Percentiles rank a stretch among this genome's conserved stretches.
Conservation (phyloP, 2,113 vertebrate species). For the Psilopogon haemacephalus region DNA sequence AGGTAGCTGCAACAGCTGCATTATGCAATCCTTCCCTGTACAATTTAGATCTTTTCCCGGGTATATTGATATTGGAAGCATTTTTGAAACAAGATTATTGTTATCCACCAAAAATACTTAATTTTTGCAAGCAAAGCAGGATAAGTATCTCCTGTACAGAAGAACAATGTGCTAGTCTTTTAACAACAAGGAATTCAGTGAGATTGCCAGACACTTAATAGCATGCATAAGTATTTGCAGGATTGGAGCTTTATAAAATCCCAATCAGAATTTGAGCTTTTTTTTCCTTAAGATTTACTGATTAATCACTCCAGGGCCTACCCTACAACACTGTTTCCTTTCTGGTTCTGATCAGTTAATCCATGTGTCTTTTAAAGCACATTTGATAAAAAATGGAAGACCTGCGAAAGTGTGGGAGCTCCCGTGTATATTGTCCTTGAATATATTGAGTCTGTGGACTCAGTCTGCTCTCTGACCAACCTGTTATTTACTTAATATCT, state of each 20-base stretch:
- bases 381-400: background rate
- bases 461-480: rapidly evolving
- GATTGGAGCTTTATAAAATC: background rate
- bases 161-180: background rate
- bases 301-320: background rate
- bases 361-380: background rate
- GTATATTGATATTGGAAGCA: background rate
- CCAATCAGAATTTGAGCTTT: background rate
- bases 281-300: background rate
- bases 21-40: rapidly evolving
- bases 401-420: background rate
- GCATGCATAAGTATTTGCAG: background rate
- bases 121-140: background rate
- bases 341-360: background rate
- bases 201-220: background rate
- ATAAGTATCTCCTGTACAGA: background rate
- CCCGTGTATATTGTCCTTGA: background rate
- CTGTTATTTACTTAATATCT: background rate
- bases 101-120: background rate
- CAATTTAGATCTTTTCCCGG: background rate
- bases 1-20: background rate
- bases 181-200: background rate
- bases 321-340: background rate
- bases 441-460: background rate
- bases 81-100: background rate